Conservation (phyloP, 2,113 vertebrate species). For the Scomber japonicus region DNA sequence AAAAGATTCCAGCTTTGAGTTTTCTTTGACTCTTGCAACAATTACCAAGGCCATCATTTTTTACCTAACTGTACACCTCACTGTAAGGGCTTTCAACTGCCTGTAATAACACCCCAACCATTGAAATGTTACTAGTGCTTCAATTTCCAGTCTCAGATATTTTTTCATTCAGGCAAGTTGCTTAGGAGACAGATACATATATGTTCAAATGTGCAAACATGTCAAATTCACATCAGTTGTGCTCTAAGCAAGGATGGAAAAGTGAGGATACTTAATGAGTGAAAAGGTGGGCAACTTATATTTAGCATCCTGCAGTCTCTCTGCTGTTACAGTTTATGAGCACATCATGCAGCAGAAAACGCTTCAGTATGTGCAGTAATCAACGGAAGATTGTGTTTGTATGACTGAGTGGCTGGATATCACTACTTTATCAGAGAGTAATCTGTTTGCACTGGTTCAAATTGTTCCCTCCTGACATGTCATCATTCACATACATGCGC, state of each 20-base stretch:
- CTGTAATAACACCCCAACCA: neutral
- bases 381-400: constrained; percentile 74
- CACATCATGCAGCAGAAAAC: constrained; percentile 38
- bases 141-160: constrained; percentile 11
- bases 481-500: constrained; percentile 71
- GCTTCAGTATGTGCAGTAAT: constrained; percentile 53
- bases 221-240: neutral
- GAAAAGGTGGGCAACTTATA: constrained; percentile 30
- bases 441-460: constrained; percentile 72
- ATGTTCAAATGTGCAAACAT: neutral
- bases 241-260: neutral
- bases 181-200: neutral
- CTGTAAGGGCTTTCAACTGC: neutral
- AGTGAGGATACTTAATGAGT: neutral
- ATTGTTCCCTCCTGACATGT: constrained; percentile 71
- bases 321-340: constrained; percentile 51
- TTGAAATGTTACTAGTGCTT: constrained; percentile 15
- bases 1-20: neutral
- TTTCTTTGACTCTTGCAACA: neutral
- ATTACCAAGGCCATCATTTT: neutral
- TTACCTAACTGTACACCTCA: neutral
- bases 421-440: constrained; percentile 75
- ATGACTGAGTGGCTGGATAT: constrained; percentile 61
- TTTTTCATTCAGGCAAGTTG: neutral
- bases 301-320: constrained; percentile 15